Evolutionary conservation across 2,888 invertebrate species (phyloP), one percentile per base, ranked within the genome.

Genomic region (Deladenus siricidicola): DNA sequence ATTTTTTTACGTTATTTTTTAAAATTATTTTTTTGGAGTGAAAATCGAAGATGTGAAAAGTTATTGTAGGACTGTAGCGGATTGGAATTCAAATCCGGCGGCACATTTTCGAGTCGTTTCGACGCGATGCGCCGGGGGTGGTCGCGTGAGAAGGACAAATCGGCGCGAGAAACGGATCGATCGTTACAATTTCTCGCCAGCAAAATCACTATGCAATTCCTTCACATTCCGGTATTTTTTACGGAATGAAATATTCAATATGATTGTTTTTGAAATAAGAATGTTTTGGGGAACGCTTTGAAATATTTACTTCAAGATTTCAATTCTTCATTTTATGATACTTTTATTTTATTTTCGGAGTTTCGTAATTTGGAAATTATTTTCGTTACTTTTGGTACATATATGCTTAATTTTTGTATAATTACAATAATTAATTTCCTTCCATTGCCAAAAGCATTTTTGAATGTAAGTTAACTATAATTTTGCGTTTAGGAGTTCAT

Each of bases 221-320:
- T 39, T 8, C 21, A 47, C 43, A 56, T 60, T 21, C 60, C 60
- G 4, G 60, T 60, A 48, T n/a, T n/a, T n/a, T n/a, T n/a, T n/a
- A n/a, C n/a, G n/a, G n/a, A n/a, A n/a, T n/a, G n/a, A n/a, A n/a
- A n/a, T n/a, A n/a, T n/a, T n/a, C n/a, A n/a, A n/a, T n/a, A n/a
- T n/a, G n/a, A n/a, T n/a, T n/a, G n/a, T n/a, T n/a, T n/a, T n/a
- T n/a, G n/a, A n/a, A n/a, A n/a, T n/a, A n/a, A n/a, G n/a, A n/a
- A n/a, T n/a, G n/a, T n/a, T n/a, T n/a, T n/a, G n/a, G n/a, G n/a
- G n/a, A n/a, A n/a, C n/a, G n/a, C n/a, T n/a, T n/a, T n/a, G n/a
- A n/a, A n/a, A n/a, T n/a, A n/a, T n/a, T n/a, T n/a, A n/a, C n/a
- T n/a, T n/a, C n/a, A n/a, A n/a, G n/a, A n/a, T n/a, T n/a, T n/a